Conservation (phyloP, 2,888 invertebrate species). For the Nasonia oneida region DNA sequence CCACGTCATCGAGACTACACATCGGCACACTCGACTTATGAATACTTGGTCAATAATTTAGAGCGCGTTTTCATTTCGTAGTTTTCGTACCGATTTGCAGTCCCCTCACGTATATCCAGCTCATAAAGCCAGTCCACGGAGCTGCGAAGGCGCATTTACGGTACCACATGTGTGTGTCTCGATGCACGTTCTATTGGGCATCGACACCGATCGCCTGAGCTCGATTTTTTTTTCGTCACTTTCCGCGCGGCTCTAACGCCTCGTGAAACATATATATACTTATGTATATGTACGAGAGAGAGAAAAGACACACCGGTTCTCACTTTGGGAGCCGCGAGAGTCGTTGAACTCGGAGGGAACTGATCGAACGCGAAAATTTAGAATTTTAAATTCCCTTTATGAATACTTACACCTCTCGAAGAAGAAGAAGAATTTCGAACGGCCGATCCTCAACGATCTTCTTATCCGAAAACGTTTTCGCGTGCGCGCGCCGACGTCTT, state of each 20-base stretch:
- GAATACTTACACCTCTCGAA: neutral
- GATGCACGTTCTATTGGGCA: slow-evolving; percentile 20
- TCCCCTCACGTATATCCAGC: slow-evolving; percentile 31
- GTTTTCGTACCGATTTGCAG: slow-evolving; percentile 36
- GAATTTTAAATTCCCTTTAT: slow-evolving; percentile 9
- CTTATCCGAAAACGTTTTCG: neutral
- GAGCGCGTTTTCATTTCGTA: slow-evolving; percentile 21
- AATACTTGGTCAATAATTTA: slow-evolving; percentile 36
- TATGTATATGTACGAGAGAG: neutral
- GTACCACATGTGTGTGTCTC: neutral
- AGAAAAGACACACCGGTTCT: slow-evolving; percentile 17
- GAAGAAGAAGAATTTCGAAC: neutral
- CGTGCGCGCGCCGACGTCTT: too few species aligned
- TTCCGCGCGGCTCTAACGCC: neutral
- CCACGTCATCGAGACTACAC: neutral
- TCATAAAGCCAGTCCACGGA: slow-evolving; percentile 26
- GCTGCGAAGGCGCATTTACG: slow-evolving; percentile 22
- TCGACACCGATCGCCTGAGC: slow-evolving; percentile 29
- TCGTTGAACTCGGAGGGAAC: slow-evolving; percentile 8
- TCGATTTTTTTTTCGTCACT: slow-evolving; percentile 14
- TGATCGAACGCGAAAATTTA: slow-evolving; percentile 16
- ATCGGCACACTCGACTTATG: neutral
- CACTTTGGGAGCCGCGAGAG: neutral
- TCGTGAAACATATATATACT: neutral
- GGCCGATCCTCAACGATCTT: neutral